Evolutionary conservation across 2,113 vertebrate species (phyloP).

Genomic region (Astur gentilis): DNA sequence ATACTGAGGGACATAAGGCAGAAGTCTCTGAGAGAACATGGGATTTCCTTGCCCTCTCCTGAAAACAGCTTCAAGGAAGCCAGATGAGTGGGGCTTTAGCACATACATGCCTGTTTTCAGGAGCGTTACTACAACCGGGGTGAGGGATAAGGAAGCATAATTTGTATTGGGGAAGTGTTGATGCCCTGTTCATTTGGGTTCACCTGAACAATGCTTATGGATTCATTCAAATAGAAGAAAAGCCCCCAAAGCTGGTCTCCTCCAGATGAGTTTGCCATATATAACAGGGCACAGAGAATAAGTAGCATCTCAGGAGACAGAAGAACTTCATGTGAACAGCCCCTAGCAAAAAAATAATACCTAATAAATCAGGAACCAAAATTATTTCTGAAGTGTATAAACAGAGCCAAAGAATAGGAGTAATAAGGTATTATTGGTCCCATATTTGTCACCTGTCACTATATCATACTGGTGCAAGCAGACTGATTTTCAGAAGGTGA

Average conservation of each 20-base stretch:
- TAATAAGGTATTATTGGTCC: neutral
- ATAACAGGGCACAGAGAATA: neutral
- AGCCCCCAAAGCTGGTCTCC: neutral
- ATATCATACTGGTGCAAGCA: neutral
- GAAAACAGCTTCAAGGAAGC: neutral
- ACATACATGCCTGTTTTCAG: neutral
- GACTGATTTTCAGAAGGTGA: neutral
- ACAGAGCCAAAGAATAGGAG: neutral
- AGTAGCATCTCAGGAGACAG: neutral
- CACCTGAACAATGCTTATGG: neutral
- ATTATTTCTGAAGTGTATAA: neutral
- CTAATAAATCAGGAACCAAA: neutral
- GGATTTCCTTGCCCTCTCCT: neutral
- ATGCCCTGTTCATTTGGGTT: neutral
- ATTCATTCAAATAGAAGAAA: neutral
- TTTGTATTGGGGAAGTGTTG: neutral
- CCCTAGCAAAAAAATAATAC: neutral
- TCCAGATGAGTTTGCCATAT: neutral
- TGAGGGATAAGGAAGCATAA: neutral
- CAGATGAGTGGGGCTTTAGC: neutral
- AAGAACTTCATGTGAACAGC: neutral
- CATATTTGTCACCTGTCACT: neutral
- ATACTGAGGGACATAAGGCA: neutral
- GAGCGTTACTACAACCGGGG: neutral
- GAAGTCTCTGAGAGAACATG: neutral